Evolutionary conservation across 1,140 invertebrate species (phyloP), one percentile per base, ranked within the genome.

Genomic region (Contarinia nasturtii): DNA sequence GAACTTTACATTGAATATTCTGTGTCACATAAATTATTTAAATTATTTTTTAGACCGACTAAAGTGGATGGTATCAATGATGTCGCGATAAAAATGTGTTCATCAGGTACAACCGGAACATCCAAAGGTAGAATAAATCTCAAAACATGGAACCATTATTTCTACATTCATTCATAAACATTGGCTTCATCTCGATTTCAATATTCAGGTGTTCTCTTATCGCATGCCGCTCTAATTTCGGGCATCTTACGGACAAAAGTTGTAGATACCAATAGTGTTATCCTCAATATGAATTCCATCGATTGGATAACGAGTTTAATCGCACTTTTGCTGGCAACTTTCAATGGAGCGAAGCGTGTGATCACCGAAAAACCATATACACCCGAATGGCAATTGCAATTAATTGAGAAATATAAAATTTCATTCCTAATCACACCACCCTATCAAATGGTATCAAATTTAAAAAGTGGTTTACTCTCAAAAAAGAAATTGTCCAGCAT

Each of bases 101-200:
- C 81, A 0, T 82, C 79, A 46, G 83, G 82, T 12, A 86, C 83
- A 2, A 86, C 81, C 20, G 81, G 85, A 37, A 56, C 75, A n/a
- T 81, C 84, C 1, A 87, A 87, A 64, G 81, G 80, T 27, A 27
- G 10, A 27, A 27, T 27, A 27, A 27, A 5, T 15, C 83, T 15
- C 3, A 15, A 14, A 7, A 84, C 0, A 72, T 76, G 58, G 63
- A 85, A 3, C 80, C 80, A 2, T n/a, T n/a, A n/a, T n/a, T n/a
- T n/a, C n/a, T n/a, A n/a, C n/a, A n/a, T n/a, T n/a, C n/a, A n/a
- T n/a, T n/a, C n/a, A n/a, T n/a, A n/a, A n/a, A n/a, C n/a, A n/a
- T n/a, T n/a, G n/a, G n/a, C n/a, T n/a, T n/a, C n/a, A n/a, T n/a
- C n/a, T n/a, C n/a, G n/a, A n/a, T n/a, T n/a, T n/a, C 27, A 27